Percentiles rank a stretch among this genome's conserved stretches.
Evolutionary conservation across 1,140 invertebrate species (phyloP).

Genomic region (Achroia grisella): DNA sequence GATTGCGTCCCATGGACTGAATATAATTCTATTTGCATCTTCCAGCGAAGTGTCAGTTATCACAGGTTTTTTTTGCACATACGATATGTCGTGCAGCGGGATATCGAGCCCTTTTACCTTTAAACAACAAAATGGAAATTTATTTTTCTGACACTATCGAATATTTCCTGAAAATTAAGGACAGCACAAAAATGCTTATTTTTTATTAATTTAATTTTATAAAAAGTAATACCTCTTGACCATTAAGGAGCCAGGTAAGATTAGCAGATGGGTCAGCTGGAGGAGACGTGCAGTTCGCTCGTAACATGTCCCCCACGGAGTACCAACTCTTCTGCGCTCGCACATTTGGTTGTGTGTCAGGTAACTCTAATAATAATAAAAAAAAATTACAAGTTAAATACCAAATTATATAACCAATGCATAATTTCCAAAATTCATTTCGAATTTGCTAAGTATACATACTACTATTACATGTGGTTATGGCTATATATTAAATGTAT

Average conservation of each 20-base stretch:
- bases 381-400: too few species aligned
- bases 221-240: slow-evolving; percentile 76
- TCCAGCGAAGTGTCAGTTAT: slow-evolving; percentile 59
- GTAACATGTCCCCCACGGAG: slow-evolving; percentile 81
- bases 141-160: too few species aligned
- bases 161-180: too few species aligned
- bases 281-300: slow-evolving; percentile 83
- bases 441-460: too few species aligned
- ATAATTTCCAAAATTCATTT: too few species aligned
- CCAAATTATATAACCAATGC: too few species aligned
- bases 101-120: slow-evolving; percentile 64
- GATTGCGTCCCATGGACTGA: slow-evolving; percentile 66
- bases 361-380: slow-evolving; percentile 72
- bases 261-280: slow-evolving; percentile 84
- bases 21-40: slow-evolving; percentile 69
- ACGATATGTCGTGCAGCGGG: slow-evolving; percentile 37
- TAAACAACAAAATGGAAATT: slow-evolving; percentile 1
- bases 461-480: too few species aligned
- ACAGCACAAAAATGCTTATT: too few species aligned
- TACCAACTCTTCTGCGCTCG: slow-evolving; percentile 82
- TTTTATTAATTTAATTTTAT: not conserved
- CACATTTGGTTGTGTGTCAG: slow-evolving; percentile 78
- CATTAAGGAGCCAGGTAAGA: slow-evolving; percentile 87
- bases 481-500: too few species aligned
- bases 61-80: slow-evolving; percentile 36